Evolutionary conservation across 2,797 vertebrate species (phyloP).

Genomic region (Lithobates pipiens): DNA sequence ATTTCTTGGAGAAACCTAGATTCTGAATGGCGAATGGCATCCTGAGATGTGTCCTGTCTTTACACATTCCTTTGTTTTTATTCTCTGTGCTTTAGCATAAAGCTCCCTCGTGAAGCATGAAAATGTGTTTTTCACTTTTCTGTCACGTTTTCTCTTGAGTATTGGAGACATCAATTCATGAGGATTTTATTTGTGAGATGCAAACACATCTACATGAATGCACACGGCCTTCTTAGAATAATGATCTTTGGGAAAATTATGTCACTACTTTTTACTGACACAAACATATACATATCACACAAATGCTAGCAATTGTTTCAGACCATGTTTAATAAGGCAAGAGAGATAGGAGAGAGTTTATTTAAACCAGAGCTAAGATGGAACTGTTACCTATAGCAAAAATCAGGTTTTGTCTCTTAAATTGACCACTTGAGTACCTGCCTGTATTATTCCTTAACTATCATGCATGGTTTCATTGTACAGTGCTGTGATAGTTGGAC

Average conservation of each 20-base stretch:
- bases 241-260: background rate
- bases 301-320: background rate
- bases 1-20: background rate
- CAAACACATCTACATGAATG: background rate
- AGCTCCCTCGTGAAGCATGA: background rate
- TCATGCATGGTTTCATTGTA: too few relatives aligned
- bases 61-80: conserved; percentile 5
- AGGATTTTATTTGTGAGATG: background rate
- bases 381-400: background rate
- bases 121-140: background rate
- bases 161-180: background rate
- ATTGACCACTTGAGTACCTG: too few relatives aligned
- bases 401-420: background rate
- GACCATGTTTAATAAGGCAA: background rate
- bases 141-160: background rate
- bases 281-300: background rate
- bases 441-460: too few relatives aligned
- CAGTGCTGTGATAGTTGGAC: too few relatives aligned
- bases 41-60: background rate
- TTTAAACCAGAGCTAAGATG: background rate
- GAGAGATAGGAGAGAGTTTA: background rate
- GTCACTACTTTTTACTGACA: background rate
- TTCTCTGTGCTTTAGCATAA: background rate
- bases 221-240: background rate
- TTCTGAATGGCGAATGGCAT: background rate